Conservation (phyloP, 2,113 vertebrate genomes). For the Hoplias malabaricus region DNA sequence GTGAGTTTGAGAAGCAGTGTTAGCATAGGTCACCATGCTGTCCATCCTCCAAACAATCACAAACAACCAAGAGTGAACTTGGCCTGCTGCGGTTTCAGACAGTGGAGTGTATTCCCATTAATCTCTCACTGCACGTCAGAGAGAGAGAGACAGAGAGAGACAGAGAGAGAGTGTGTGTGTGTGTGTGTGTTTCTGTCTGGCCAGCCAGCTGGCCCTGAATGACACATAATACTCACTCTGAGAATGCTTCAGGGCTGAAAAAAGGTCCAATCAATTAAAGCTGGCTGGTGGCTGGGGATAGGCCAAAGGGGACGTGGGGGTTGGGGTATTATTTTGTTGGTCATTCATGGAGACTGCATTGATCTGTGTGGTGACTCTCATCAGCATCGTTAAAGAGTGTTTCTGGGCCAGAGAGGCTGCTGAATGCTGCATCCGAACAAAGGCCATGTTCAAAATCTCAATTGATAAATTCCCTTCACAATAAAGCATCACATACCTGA, state of each 20-base stretch:
- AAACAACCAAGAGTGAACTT: not conserved
- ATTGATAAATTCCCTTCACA: not conserved
- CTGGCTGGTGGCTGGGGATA: constrained; percentile 5
- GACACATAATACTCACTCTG: constrained; percentile 21
- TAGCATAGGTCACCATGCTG: not conserved
- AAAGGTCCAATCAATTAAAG: constrained; percentile 31
- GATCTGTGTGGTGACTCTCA: constrained; percentile 14
- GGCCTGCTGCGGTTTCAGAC: constrained; percentile 29
- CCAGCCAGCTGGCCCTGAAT: constrained; percentile 6
- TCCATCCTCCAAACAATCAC: not conserved
- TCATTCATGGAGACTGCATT: constrained; percentile 36
- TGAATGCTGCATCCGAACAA: constrained; percentile 18
- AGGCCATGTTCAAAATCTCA: not conserved
- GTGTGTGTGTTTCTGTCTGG: not conserved
- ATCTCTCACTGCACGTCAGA: not conserved
- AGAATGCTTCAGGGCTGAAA: constrained; percentile 7
- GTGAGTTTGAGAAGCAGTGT: not conserved
- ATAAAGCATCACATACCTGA: not conserved
- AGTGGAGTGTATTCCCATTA: constrained; percentile 30
- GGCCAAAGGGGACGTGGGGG: constrained; percentile 1
- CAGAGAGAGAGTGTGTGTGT: not conserved
- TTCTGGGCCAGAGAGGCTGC: constrained; percentile 22
- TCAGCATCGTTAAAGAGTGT: constrained; percentile 36
- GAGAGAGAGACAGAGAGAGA: no score
- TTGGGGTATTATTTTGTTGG: constrained; percentile 15